phyloP scores from a whole-genome alignment of 1,140 invertebrate genomes.

The Lepidostoma basale region DNA sequence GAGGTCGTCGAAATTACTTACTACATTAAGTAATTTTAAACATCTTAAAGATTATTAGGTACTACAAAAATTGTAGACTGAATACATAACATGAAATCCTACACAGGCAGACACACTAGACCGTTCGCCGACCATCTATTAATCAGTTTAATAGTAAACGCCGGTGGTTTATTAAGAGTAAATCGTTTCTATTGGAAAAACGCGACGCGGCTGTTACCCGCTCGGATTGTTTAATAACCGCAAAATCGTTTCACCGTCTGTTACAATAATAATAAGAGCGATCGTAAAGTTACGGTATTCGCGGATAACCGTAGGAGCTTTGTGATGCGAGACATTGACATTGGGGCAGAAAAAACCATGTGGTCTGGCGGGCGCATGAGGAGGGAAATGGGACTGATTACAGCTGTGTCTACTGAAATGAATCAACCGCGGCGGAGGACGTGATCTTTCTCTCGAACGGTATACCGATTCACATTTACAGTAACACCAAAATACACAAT shows the following conservation, averaged over 20 bases:
- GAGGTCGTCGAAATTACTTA: too few species aligned
- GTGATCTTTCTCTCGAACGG: not conserved
- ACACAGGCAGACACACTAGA: too few species aligned
- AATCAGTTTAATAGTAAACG: too few species aligned
- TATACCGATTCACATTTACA: not conserved
- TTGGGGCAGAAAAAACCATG: not conserved
- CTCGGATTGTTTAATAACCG: constrained; percentile 7
- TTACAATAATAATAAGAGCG: constrained; percentile 3
- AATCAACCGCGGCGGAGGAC: not conserved
- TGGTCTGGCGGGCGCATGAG: not conserved
- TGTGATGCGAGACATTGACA: constrained; percentile 1
- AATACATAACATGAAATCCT: too few species aligned
- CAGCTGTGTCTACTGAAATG: constrained; percentile 9
- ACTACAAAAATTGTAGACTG: too few species aligned
- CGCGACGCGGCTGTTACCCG: not conserved
- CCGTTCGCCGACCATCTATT: too few species aligned
- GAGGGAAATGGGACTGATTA: not conserved
- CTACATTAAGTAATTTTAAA: too few species aligned
- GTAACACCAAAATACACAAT: too few species aligned
- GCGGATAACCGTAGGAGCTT: not conserved
- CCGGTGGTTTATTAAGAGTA: not conserved
- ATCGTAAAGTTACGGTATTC: constrained; percentile 20
- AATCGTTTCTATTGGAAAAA: not conserved
- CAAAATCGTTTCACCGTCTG: constrained; percentile 6
- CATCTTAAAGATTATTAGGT: too few species aligned